Base-by-base conservation (phyloP, 2,797 vertebrate genomes). In the Galago senegalensis region DNA sequence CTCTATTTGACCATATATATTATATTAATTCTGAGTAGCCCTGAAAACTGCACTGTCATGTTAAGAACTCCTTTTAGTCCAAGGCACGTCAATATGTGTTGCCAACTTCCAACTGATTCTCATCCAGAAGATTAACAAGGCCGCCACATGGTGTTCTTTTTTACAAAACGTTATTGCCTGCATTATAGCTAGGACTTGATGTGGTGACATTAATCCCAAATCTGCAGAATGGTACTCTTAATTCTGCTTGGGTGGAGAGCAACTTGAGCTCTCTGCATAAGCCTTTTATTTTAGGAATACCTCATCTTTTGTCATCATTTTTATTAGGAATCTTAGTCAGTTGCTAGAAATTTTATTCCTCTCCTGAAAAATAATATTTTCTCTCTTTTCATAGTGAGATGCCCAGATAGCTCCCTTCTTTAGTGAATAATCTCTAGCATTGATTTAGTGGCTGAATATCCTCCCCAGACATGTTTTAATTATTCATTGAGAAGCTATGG, bases 61-160 rank as follows among this genome's bases (percentile, higher is more conserved):
- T 91, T 77, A 98, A 96, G 84, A 93, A 60, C 95, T 96, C 65
- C 65, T 94, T 92, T 94, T 65, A 87, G 96, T 89, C 93, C 87
- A 77, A 97, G 97, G 93, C 95, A 96, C 79, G 96, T 92, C 89
- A 76, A 77, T 84, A 43, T 0, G 25, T 63, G 90, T 91, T 98
- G 96, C 96, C 97, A 98, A 60, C 87, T 93, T 95, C 88, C 90
- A 97, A 40, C 63, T 95, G 92, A 77, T 93, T 96, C 89, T 94
- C 89, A 95, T 97, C 97, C 96, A 95, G 89, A 95, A 98, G 97
- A 97, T 98, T 97, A 98, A 89, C 96, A 94, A 95, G 93, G 95
- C 89, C 2, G 2, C 97, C 96, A 96, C 97, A 97, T 97, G 94
- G 83, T 97, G 94, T 97, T 96, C 97, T 97, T 93, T 94, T 93